phyloP scores from a whole-genome alignment of 1,140 invertebrate genomes.

The Rhysida immarginata region DNA sequence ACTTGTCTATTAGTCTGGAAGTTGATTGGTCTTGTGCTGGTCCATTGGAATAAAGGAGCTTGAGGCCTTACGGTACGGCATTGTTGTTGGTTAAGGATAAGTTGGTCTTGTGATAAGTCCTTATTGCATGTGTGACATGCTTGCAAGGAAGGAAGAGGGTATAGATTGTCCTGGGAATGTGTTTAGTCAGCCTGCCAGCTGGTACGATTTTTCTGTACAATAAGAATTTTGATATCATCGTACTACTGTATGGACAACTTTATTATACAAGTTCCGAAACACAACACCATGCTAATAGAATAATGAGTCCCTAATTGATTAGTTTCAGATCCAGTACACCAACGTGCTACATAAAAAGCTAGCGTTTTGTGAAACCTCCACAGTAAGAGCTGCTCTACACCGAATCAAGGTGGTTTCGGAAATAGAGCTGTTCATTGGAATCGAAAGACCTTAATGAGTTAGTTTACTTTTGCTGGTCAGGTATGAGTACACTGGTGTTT shows the following conservation, averaged over 20 bases:
- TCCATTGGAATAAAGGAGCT: neutral
- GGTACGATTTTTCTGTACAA: no score
- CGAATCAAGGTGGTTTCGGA: no score
- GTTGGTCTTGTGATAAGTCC: neutral
- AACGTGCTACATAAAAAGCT: no score
- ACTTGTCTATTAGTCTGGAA: neutral
- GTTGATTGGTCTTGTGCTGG: neutral
- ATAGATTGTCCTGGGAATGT: no score
- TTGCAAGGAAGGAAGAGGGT: no score
- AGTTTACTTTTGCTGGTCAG: no score
- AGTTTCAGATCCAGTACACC: neutral
- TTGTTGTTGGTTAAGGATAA: neutral
- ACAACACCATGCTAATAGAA: neutral
- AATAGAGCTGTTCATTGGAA: no score
- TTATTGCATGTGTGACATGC: neutral
- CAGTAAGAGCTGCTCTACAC: no score
- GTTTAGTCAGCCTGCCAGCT: neutral
- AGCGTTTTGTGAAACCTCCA: neutral
- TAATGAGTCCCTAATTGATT: neutral
- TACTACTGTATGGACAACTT: neutral
- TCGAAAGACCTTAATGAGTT: no score
- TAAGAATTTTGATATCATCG: no score
- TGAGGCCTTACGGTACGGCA: neutral
- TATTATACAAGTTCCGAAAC: neutral
- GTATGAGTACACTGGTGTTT: no score